A percentile compares a stretch with the other conserved stretches of the same genome.
Evolutionary conservation across 1,140 invertebrate species (phyloP).

Genomic region (Euschistus heros): DNA sequence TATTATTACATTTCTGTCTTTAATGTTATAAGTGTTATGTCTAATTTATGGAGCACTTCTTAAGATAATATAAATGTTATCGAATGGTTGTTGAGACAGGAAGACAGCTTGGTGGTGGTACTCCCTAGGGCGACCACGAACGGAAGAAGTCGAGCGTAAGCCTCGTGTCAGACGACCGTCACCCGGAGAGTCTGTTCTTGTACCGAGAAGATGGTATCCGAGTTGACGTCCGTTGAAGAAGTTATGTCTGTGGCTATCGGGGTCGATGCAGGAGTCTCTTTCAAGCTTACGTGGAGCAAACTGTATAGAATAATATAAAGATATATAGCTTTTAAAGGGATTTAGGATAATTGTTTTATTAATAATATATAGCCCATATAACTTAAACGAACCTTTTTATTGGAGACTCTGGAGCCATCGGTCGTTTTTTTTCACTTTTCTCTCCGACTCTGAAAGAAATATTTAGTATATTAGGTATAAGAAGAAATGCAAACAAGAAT

Average conservation of each 20-base stretch:
- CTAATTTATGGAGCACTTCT: too few species aligned
- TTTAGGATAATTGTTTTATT: background rate
- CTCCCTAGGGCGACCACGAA: too few species aligned
- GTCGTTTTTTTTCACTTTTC: slow-evolving; percentile 4
- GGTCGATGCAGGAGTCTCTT: slow-evolving; percentile 28
- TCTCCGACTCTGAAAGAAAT: slow-evolving; percentile 26
- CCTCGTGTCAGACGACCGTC: slow-evolving; percentile 27
- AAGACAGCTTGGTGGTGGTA: too few species aligned
- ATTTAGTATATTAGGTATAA: too few species aligned
- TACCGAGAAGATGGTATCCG: slow-evolving; percentile 26
- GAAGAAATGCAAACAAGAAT: too few species aligned
- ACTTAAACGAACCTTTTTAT: slow-evolving; percentile 24
- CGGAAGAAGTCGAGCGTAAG: too few species aligned
- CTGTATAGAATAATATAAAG: slow-evolving; percentile 19
- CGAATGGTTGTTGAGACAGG: too few species aligned
- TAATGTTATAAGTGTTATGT: too few species aligned
- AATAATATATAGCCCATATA: background rate
- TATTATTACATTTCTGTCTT: too few species aligned
- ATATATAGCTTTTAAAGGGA: background rate
- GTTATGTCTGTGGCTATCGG: slow-evolving; percentile 29
- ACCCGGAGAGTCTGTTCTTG: slow-evolving; percentile 26
- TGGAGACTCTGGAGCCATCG: slow-evolving; percentile 24
- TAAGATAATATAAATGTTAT: too few species aligned
- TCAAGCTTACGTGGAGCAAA: slow-evolving; percentile 23
- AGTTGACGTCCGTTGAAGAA: slow-evolving; percentile 29